Evolutionary conservation across 2,888 invertebrate species (phyloP).

Genomic region (Apoda limacodes): DNA sequence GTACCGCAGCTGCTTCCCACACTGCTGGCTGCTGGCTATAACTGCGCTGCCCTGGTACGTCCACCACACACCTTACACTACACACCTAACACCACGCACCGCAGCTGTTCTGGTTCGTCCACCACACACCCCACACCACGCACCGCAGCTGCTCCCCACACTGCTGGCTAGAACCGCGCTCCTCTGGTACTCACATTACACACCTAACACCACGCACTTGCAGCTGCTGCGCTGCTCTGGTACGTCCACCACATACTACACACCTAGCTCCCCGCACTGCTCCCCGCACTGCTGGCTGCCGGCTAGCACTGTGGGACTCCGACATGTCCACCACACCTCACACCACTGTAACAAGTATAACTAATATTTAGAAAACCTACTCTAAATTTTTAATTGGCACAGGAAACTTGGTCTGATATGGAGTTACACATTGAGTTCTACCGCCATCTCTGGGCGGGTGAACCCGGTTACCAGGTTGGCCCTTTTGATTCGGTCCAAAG

Average conservation of each 20-base stretch:
- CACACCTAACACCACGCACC: background rate
- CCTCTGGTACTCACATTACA: conserved; percentile 28
- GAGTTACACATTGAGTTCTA: no score
- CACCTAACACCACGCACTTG: conserved; percentile 23
- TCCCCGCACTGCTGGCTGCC: conserved; percentile 33
- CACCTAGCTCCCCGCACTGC: no score
- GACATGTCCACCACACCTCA: conserved; percentile 22
- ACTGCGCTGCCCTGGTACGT: conserved; percentile 35
- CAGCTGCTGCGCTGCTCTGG: conserved; percentile 37
- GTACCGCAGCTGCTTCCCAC: conserved; percentile 57
- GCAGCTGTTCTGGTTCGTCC: background rate
- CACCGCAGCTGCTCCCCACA: conserved; percentile 54
- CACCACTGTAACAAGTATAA: no score
- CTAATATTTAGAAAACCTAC: no score
- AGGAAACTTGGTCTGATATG: no score
- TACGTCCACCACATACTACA: conserved; percentile 14
- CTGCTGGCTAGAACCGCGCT: conserved; percentile 31
- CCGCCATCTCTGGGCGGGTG: no score
- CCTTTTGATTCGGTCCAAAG: no score
- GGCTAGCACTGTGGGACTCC: conserved; percentile 34
- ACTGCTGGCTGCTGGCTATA: conserved; percentile 36
- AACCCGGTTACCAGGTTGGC: no score
- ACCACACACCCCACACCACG: no score
- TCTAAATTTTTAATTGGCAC: no score
- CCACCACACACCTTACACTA: conserved; percentile 1